These are phyloP conservation scores for Calliopum simillimum DNA, from an alignment of 2,888 invertebrate genomes.

Conservation along the genomic window DNA sequence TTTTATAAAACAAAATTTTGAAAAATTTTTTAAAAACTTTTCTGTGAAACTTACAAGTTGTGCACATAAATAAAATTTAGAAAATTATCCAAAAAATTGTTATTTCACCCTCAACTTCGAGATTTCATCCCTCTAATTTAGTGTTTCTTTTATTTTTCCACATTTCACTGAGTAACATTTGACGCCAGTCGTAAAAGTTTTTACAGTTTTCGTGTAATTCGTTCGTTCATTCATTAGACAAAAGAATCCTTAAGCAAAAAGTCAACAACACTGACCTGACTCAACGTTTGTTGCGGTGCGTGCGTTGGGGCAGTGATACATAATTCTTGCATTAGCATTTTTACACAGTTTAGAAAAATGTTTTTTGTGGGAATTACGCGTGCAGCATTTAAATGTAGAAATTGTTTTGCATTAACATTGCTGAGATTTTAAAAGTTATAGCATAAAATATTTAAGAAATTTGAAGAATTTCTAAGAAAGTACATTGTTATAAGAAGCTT, in stretches of 20 bases:
- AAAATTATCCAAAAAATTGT: slow-evolving; percentile 30
- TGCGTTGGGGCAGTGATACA: slow-evolving; percentile 10
- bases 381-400: too few species aligned
- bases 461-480: too few species aligned
- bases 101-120: background rate
- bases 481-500: too few species aligned
- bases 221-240: slow-evolving; percentile 27
- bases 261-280: slow-evolving; percentile 31
- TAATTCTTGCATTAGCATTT: background rate
- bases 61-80: too few species aligned
- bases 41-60: too few species aligned
- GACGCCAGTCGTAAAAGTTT: slow-evolving; percentile 31
- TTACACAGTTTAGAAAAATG: too few species aligned
- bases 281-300: slow-evolving; percentile 12
- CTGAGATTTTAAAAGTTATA: too few species aligned
- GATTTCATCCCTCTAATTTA: background rate
- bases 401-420: too few species aligned
- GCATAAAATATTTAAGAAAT: too few species aligned
- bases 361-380: too few species aligned
- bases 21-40: too few species aligned
- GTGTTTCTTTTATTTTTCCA: background rate
- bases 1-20: too few species aligned
- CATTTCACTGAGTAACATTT: background rate
- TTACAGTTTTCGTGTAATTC: slow-evolving; percentile 23
- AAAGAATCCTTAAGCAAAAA: slow-evolving; percentile 3